Evolutionary conservation across 2,797 vertebrate genomes (phyloP).

Genomic region (Nasua narica): DNA sequence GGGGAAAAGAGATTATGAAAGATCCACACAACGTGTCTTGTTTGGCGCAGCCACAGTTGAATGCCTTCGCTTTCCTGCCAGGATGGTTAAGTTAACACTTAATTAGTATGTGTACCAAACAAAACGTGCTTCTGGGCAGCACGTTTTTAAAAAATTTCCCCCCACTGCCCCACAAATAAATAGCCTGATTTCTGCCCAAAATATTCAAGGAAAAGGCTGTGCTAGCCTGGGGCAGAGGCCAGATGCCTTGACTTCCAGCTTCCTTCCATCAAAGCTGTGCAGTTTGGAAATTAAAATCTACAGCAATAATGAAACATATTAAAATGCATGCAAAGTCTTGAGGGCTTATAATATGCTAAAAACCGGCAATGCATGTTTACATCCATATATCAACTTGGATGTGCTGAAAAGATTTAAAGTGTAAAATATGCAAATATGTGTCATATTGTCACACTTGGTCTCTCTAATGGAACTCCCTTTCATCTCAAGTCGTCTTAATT

Average conservation of each 20-base stretch:
- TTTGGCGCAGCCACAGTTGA: neutral
- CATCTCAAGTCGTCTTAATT: slow-evolving; percentile 89
- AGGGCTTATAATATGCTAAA: slow-evolving; percentile 95
- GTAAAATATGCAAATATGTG: slow-evolving; percentile 91
- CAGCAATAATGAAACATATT: slow-evolving; percentile 95
- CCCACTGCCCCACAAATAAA: slow-evolving; percentile 75
- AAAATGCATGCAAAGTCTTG: slow-evolving; percentile 95
- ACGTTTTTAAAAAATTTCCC: neutral
- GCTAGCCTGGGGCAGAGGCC: slow-evolving; percentile 85
- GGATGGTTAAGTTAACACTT: slow-evolving; percentile 74
- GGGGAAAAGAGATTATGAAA: neutral
- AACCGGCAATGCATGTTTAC: slow-evolving; percentile 90
- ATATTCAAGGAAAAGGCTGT: slow-evolving; percentile 81
- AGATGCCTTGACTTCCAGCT: slow-evolving; percentile 87
- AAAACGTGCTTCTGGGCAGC: slow-evolving; percentile 65
- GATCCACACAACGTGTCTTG: neutral
- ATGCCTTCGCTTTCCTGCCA: slow-evolving; percentile 39
- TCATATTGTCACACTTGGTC: slow-evolving; percentile 91
- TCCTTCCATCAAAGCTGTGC: slow-evolving; percentile 90
- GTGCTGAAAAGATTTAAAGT: slow-evolving; percentile 91
- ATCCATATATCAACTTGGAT: slow-evolving; percentile 91
- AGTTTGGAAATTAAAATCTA: slow-evolving; percentile 95
- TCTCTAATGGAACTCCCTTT: slow-evolving; percentile 90
- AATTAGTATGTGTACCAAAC: slow-evolving; percentile 65
- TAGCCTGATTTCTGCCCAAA: slow-evolving; percentile 79